These are phyloP conservation scores for Epirrhoe tristata DNA, from an alignment of 2,888 invertebrate species.

Conservation along the genomic window DNA sequence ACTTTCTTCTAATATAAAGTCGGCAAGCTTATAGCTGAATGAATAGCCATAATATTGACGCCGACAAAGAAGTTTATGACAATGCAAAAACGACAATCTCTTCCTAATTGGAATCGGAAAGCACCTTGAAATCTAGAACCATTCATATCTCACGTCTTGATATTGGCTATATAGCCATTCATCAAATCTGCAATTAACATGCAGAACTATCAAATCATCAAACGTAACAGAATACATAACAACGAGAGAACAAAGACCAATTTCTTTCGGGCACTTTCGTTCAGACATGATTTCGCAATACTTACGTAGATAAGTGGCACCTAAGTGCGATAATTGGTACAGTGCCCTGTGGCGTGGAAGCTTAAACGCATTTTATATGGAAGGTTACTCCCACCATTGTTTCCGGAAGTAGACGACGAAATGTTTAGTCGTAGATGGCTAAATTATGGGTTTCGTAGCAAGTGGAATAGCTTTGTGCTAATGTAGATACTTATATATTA, in stretches of 20 bases:
- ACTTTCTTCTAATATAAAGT: conserved; percentile 19
- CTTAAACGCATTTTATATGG: conserved; percentile 22
- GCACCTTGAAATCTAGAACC: conserved; percentile 14
- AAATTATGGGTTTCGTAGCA: conserved; percentile 13
- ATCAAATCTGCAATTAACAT: conserved; percentile 19
- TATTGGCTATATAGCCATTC: conserved; percentile 19
- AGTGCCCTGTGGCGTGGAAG: conserved; percentile 29
- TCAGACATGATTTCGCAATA: conserved; percentile 36
- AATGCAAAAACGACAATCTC: conserved; percentile 14
- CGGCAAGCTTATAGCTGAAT: conserved; percentile 13
- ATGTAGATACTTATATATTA: not conserved
- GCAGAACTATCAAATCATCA: conserved; percentile 31
- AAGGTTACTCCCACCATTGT: conserved; percentile 38
- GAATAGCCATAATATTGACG: conserved; percentile 15
- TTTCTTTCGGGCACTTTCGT: conserved; percentile 36
- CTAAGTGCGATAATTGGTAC: conserved; percentile 36
- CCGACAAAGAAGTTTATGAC: conserved; percentile 21
- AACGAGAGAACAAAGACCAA: conserved; percentile 37
- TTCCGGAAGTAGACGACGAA: conserved; percentile 35
- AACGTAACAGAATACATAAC: conserved; percentile 39
- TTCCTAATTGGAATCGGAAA: conserved; percentile 20
- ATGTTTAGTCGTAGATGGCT: conserved; percentile 10
- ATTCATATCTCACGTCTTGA: conserved; percentile 11
- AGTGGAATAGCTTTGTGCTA: not conserved
- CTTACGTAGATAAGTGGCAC: conserved; percentile 31